A percentile compares a stretch with the other conserved stretches of the same genome.
phyloP scores from a whole-genome alignment of 1,140 invertebrate genomes.

The Papilio machaon region DNA sequence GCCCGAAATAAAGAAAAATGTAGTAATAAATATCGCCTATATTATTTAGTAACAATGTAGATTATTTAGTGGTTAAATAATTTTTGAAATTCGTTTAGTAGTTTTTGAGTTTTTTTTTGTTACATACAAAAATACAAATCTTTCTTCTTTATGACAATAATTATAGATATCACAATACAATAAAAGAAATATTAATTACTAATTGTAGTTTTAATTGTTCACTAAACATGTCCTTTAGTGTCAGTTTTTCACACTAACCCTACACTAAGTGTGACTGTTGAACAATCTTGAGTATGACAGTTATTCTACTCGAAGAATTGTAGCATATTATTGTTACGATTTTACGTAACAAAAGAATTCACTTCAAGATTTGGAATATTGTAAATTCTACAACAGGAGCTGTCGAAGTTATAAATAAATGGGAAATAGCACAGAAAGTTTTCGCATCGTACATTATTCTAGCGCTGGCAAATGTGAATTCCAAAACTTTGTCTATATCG shows the following conservation, averaged over 20 bases:
- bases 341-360: not conserved
- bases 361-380: slow-evolving; percentile 14
- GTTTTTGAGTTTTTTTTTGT: no score
- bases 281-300: not conserved
- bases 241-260: not conserved
- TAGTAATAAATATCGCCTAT: no score
- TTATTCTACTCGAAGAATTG: not conserved
- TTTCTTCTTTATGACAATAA: no score
- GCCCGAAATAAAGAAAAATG: no score
- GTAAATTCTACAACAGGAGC: slow-evolving; percentile 10
- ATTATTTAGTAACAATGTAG: no score
- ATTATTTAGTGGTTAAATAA: no score
- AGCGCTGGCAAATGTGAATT: slow-evolving; percentile 26
- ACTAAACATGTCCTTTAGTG: no score
- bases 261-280: not conserved
- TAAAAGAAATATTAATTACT: no score
- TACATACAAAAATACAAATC: no score
- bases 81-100: no score
- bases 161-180: no score
- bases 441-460: slow-evolving; percentile 22
- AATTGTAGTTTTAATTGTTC: no score
- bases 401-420: slow-evolving; percentile 27
- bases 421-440: slow-evolving; percentile 10
- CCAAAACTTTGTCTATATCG: slow-evolving; percentile 24
- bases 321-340: not conserved